Percentiles rank a stretch among this genome's conserved stretches.
Evolutionary conservation across 2,797 vertebrate species (phyloP).

Genomic region (Echiichthys vipera): DNA sequence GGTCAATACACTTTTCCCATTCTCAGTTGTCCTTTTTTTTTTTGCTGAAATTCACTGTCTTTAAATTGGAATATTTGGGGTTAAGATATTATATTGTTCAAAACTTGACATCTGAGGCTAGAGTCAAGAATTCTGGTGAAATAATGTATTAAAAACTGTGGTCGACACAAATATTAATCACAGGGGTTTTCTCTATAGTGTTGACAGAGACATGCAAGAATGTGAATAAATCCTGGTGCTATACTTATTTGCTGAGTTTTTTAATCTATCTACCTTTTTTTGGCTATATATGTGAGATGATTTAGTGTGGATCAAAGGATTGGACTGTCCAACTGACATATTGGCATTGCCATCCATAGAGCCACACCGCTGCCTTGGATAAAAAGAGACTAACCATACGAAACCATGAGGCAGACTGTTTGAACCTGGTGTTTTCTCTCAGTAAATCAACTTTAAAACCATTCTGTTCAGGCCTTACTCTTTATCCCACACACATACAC

Average conservation of each 20-base stretch:
- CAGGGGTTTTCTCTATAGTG: neutral
- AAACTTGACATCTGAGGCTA: neutral
- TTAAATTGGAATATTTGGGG: neutral
- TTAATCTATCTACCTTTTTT: neutral
- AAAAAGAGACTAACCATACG: neutral
- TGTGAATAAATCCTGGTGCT: neutral
- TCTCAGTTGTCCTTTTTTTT: no score
- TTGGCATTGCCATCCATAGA: neutral
- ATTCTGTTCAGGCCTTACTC: neutral
- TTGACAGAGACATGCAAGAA: constrained; percentile 1
- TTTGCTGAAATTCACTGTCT: no score
- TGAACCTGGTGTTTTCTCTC: neutral
- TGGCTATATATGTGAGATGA: neutral
- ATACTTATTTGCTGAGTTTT: neutral
- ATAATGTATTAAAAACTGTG: neutral
- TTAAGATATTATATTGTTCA: neutral
- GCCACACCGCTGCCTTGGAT: neutral
- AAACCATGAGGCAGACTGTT: neutral
- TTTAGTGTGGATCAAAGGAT: neutral
- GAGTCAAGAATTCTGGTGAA: neutral
- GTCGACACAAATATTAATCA: neutral
- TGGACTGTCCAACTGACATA: neutral
- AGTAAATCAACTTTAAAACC: neutral
- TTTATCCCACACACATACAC: neutral
- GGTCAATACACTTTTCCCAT: neutral